Conservation (phyloP, 2,797 vertebrate species). For the Acipenser ruthenus region DNA sequence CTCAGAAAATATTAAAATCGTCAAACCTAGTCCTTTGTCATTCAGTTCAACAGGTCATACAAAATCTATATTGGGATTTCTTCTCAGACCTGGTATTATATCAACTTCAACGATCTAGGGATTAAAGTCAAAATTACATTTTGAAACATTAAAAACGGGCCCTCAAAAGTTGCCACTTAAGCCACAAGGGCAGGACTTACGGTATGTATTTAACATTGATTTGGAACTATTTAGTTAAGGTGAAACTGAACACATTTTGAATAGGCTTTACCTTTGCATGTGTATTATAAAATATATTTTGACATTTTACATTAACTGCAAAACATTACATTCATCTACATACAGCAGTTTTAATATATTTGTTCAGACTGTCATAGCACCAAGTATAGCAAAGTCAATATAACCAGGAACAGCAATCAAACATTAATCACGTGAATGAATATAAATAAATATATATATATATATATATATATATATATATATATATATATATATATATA, state of each 20-base stretch:
- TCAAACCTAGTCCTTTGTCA: slow-evolving; percentile 26
- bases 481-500: too few relatives aligned
- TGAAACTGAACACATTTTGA: slow-evolving; percentile 20
- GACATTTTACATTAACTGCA: slow-evolving; percentile 49
- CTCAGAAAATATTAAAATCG: background rate
- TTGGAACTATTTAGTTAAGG: slow-evolving; percentile 15
- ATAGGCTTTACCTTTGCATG: slow-evolving; percentile 37
- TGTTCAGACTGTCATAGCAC: slow-evolving; percentile 51
- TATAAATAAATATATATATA: too few relatives aligned
- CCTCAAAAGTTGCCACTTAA: too few relatives aligned
- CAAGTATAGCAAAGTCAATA: slow-evolving; percentile 39
- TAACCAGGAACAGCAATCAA: slow-evolving; percentile 29
- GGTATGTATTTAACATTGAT: background rate
- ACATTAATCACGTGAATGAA: slow-evolving; percentile 2
- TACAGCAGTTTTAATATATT: slow-evolving; percentile 44
- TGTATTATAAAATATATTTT: slow-evolving; percentile 45
- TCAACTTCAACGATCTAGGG: too few relatives aligned
- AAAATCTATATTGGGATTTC: slow-evolving; percentile 24
- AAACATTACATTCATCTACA: slow-evolving; percentile 56
- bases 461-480: too few relatives aligned
- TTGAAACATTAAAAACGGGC: slow-evolving; percentile 5
- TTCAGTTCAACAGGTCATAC: slow-evolving; percentile 44
- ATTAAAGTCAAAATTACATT: too few relatives aligned
- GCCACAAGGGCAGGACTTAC: slow-evolving; percentile 12
- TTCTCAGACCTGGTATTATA: background rate